phyloP scores from a whole-genome alignment of 2,888 invertebrate genomes.

The Panopea generosa region DNA sequence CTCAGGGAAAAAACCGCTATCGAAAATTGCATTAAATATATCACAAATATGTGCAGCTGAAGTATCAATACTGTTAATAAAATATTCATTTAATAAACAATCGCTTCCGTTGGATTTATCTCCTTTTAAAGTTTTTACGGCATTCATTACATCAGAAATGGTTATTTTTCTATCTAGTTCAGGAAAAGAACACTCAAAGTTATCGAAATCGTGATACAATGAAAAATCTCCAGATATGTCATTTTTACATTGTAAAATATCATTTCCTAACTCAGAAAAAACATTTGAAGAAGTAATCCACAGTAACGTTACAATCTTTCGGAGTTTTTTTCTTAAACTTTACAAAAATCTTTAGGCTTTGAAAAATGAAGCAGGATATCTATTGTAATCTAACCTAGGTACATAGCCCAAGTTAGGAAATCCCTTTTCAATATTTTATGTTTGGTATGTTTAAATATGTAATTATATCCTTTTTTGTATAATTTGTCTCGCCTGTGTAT shows the following conservation, averaged over 20 bases:
- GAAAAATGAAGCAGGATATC: too few relatives aligned
- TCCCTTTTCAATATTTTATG: too few relatives aligned
- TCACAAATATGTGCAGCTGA: slow-evolving; percentile 10
- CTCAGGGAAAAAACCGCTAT: slow-evolving; percentile 11
- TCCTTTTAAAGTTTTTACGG: slow-evolving; percentile 18
- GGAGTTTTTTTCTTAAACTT: too few relatives aligned
- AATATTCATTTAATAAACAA: slow-evolving; percentile 27
- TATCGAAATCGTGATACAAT: slow-evolving; percentile 2
- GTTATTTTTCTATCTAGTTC: slow-evolving; percentile 21
- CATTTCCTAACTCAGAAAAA: slow-evolving; percentile 13
- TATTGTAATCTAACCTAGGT: too few relatives aligned
- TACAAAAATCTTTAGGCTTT: too few relatives aligned
- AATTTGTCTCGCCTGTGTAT: too few relatives aligned
- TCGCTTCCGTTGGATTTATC: slow-evolving; percentile 12
- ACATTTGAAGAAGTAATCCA: too few relatives aligned
- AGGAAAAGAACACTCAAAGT: not conserved
- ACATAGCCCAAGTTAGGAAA: too few relatives aligned
- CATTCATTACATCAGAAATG: slow-evolving; percentile 5
- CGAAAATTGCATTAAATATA: slow-evolving; percentile 21
- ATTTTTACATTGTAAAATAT: slow-evolving; percentile 12
- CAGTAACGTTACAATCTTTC: too few relatives aligned
- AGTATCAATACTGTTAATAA: slow-evolving; percentile 18
- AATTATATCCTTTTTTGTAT: too few relatives aligned
- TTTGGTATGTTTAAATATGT: too few relatives aligned
- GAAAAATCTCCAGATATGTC: slow-evolving; percentile 7